Evolutionary conservation across 30 jellyfish, hydroid and myxozoan genomes (phyloP), one percentile per base, ranked within the genome.

Genomic region (Hydractinia echinata): DNA sequence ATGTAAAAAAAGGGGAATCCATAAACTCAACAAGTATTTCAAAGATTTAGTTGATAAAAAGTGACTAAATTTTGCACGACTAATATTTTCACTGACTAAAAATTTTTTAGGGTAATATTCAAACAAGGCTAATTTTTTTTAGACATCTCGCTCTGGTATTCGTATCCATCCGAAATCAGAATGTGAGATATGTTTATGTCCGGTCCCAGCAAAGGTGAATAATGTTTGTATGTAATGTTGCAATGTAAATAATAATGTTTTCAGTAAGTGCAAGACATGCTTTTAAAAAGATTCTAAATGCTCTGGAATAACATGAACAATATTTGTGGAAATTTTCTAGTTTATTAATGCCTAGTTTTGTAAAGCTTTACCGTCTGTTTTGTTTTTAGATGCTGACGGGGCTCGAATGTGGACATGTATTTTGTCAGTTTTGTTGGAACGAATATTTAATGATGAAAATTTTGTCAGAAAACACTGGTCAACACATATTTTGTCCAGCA

Each of bases 401-500:
- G 5, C 80, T 93, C 52, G 96, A 93, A 79, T 93, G 99, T 88
- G 99, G 99, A 54, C 99, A 93, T 77, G 64, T 76, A 82, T 93
- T 86, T 74, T 93, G 99, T 81, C 85, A 93, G 15, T 67, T 82
- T 49, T 93, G 99, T 72, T 93, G 99, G 99, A 93, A 93, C 72
- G 99, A 93, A 62, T 93, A 93, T 69, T 83, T 93, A 58, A 83
- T 82, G 66, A 72, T 89, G 61, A 93, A 93, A 56, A 93, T 93
- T 55, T 89, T 88, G 7, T 90, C 80, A 53, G 99, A 93, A 72
- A 87, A 84, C 66, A 84, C 86, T 79, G 96, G 99, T 11, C 99
- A 93, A 83, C 83, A 93, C 49, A 93, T 93, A 6, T 93, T 93
- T 73, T 93, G 99, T 73, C 99, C 99, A 39, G 99, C 99, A 5